Conservation (phyloP, 2,113 vertebrate species). For the Varanus komodoensis region DNA sequence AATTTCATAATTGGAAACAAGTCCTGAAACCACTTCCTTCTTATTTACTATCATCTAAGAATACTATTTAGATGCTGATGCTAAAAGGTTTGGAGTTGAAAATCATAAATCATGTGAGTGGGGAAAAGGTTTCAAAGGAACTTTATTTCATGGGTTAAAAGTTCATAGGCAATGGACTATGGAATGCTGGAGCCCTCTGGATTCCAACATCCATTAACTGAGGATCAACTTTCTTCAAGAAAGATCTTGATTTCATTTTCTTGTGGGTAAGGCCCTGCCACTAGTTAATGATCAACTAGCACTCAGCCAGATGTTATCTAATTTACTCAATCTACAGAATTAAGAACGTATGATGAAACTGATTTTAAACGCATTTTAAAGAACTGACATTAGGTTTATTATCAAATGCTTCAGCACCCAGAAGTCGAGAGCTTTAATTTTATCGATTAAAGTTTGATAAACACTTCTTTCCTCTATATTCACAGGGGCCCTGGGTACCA, state of each 20-base stretch:
- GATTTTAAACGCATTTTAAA: constrained; percentile 49
- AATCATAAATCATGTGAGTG: constrained; percentile 73
- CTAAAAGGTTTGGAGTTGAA: constrained; percentile 72
- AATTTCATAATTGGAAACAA: constrained; percentile 83
- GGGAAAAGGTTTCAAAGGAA: constrained; percentile 72
- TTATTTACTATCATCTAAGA: constrained; percentile 83
- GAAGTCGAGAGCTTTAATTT: neutral
- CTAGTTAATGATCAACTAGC: constrained; percentile 50
- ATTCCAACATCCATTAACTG: constrained; percentile 70
- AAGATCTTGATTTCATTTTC: constrained; percentile 54
- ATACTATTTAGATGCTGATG: constrained; percentile 75
- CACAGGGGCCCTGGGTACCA: too few relatives aligned
- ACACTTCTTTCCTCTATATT: neutral
- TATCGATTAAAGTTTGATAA: constrained; percentile 33
- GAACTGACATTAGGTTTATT: constrained; percentile 43
- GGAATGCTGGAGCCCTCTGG: constrained; percentile 63
- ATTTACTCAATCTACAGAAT: constrained; percentile 44
- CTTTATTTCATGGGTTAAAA: constrained; percentile 74
- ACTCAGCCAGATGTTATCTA: constrained; percentile 50
- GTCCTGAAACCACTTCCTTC: constrained; percentile 83
- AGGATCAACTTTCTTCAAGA: constrained; percentile 32
- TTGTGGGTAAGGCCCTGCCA: constrained; percentile 48
- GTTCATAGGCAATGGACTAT: constrained; percentile 74
- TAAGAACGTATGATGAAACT: constrained; percentile 39
- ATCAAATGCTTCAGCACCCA: constrained; percentile 36